Evolutionary conservation across 2,113 vertebrate genomes (phyloP).

Genomic region (Brienomyrus longianalis): DNA sequence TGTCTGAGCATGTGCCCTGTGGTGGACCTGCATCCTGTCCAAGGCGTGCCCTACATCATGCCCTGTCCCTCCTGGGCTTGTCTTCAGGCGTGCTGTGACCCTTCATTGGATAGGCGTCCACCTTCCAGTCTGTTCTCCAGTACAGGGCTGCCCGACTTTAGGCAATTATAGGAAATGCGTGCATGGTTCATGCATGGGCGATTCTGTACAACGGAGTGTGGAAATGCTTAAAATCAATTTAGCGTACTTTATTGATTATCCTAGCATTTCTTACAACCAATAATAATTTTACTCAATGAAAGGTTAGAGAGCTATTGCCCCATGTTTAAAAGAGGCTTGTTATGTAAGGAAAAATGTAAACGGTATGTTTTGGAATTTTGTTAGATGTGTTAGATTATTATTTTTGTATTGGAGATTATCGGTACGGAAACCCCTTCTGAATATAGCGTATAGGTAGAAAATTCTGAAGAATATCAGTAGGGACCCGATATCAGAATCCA

Average conservation of each 20-base stretch:
- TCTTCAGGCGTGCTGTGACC: not conserved
- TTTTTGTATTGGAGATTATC: constrained; percentile 60
- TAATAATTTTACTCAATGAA: not conserved
- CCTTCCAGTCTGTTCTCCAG: not conserved
- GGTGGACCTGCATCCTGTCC: not conserved
- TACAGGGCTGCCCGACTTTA: not conserved
- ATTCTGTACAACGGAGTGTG: not conserved
- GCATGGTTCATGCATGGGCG: not conserved
- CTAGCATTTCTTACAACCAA: not conserved
- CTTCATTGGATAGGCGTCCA: not conserved
- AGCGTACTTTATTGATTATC: not conserved
- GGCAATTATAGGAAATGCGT: not conserved
- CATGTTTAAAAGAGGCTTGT: not conserved
- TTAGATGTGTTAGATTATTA: constrained; percentile 55
- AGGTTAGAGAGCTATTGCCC: not conserved
- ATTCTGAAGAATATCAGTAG: not conserved
- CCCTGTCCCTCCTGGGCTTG: not conserved
- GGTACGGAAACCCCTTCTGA: constrained; percentile 44
- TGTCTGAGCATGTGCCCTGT: not conserved
- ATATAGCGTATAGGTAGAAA: not conserved
- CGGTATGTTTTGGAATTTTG: constrained; percentile 38
- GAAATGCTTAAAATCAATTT: not conserved
- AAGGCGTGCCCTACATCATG: not conserved
- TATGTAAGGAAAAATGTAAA: not conserved
- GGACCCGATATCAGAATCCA: not conserved